phyloP scores from a whole-genome alignment of 2,113 vertebrate species.

The Illadopsis cleaveri region DNA sequence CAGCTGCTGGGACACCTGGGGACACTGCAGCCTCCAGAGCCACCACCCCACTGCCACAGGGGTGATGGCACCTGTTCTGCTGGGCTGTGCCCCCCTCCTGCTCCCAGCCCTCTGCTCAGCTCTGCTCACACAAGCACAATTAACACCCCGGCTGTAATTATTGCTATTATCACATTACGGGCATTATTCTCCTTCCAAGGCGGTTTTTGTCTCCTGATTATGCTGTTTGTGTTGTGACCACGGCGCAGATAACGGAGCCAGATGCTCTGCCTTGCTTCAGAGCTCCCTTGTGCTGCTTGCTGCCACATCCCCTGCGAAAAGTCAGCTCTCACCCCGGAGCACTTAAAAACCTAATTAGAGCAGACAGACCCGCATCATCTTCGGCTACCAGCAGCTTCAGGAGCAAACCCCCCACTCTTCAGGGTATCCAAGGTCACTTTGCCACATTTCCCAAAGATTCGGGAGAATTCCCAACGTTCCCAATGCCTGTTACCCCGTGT shows the following conservation, averaged over 20 bases:
- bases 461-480: background rate
- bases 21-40: too few relatives aligned
- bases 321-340: background rate
- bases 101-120: background rate
- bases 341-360: constrained; percentile 23
- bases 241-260: background rate
- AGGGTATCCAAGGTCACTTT: background rate
- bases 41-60: background rate
- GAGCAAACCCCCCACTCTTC: background rate
- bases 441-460: background rate
- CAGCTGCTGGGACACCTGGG: background rate
- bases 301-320: background rate
- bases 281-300: background rate
- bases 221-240: background rate
- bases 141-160: background rate
- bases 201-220: background rate
- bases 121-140: background rate
- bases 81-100: background rate
- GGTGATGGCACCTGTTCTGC: fast-evolving
- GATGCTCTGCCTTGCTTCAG: constrained; percentile 11
- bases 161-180: background rate
- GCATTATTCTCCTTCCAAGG: background rate
- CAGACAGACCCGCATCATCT: background rate
- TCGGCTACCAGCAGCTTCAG: background rate
- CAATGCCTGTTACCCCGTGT: background rate